A percentile compares a stretch with the other conserved stretches of the same genome.
phyloP scores from a whole-genome alignment of 2,113 vertebrate species.

The Callopanchax toddi region DNA sequence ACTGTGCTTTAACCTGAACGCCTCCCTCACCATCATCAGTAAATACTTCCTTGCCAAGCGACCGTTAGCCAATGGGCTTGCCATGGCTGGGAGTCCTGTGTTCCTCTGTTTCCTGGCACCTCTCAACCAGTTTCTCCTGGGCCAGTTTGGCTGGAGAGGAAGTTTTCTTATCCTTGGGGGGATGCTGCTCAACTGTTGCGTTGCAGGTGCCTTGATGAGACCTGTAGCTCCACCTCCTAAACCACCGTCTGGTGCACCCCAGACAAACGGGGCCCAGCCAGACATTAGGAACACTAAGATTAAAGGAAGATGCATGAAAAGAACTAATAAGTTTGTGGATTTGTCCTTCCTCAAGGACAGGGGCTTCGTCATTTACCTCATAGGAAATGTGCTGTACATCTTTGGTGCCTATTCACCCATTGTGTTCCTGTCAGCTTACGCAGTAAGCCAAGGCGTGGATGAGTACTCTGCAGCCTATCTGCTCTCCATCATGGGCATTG shows the following conservation, averaged over 20 bases:
- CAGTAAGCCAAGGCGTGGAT: conserved; percentile 78
- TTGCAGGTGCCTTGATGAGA: conserved; percentile 86
- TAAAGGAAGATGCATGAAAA: conserved; percentile 63
- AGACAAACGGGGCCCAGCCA: conserved; percentile 4
- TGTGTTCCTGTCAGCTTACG: conserved; percentile 84
- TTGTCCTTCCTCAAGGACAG: conserved; percentile 84
- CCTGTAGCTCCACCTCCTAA: conserved; percentile 54
- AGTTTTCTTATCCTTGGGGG: conserved; percentile 85
- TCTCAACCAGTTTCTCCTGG: conserved; percentile 81
- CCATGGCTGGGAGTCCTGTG: conserved; percentile 85
- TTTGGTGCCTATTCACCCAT: conserved; percentile 84
- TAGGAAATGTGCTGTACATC: conserved; percentile 83
- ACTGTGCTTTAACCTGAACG: conserved; percentile 86
- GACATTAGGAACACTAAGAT: conserved; percentile 15
- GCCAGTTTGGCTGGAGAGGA: conserved; percentile 84
- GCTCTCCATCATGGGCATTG: conserved; percentile 80
- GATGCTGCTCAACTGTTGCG: conserved; percentile 83
- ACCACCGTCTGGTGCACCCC: background rate
- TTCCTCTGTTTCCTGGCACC: conserved; percentile 83
- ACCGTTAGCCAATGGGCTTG: conserved; percentile 82
- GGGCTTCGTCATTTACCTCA: conserved; percentile 85
- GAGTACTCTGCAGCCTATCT: conserved; percentile 83
- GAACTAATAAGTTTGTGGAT: conserved; percentile 75
- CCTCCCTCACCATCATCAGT: conserved; percentile 87
- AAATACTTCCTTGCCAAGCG: conserved; percentile 85